These are phyloP conservation scores for Emys orbicularis DNA, from an alignment of 2,797 vertebrate genomes.

Conservation along the genomic window DNA sequence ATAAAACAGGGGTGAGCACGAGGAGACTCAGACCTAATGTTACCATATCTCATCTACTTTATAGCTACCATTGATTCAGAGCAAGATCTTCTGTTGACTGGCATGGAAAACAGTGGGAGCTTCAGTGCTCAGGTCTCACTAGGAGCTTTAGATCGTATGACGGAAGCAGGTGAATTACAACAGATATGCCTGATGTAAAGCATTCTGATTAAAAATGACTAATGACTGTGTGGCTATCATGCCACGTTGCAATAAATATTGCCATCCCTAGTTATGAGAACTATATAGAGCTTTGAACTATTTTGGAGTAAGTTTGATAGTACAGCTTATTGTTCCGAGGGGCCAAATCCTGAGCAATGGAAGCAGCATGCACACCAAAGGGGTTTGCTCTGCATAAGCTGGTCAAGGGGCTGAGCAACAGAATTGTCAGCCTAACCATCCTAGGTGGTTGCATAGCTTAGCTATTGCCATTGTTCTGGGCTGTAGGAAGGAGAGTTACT, in stretches of 20 bases:
- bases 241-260: background rate
- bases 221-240: background rate
- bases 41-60: background rate
- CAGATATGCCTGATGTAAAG: background rate
- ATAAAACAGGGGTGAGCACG: background rate
- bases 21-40: background rate
- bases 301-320: background rate
- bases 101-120: background rate
- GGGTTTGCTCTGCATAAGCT: background rate
- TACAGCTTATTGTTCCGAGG: background rate
- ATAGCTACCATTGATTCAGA: too few relatives aligned
- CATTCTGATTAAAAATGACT: background rate
- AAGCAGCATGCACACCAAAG: background rate
- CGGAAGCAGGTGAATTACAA: background rate
- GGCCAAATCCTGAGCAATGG: background rate
- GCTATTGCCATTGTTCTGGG: background rate
- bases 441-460: background rate
- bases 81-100: too few relatives aligned
- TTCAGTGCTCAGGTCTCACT: background rate
- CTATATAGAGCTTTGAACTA: background rate
- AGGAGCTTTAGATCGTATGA: background rate
- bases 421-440: fast-evolving
- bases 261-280: background rate
- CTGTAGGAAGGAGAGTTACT: background rate
- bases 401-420: background rate